Conservation (phyloP, 2,888 invertebrate species). For the Chrysodeixis includens region DNA sequence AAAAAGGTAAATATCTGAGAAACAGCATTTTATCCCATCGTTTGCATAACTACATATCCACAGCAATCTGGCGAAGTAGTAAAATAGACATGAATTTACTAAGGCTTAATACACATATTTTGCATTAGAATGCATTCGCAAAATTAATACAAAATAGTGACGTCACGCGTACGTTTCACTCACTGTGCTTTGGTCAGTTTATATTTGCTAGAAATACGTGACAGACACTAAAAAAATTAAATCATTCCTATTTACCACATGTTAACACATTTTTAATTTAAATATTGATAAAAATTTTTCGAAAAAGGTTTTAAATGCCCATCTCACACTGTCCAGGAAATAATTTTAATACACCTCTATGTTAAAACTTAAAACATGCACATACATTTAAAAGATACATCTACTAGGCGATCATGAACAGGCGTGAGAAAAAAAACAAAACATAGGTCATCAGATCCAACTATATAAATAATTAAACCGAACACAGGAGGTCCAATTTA, state of each 20-base stretch:
- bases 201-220: too few species aligned
- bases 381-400: background rate
- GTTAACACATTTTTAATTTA: too few species aligned
- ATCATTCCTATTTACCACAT: too few species aligned
- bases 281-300: background rate
- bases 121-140: background rate
- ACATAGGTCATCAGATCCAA: constrained; percentile 42
- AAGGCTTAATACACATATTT: background rate
- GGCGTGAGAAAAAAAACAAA: constrained; percentile 42
- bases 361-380: constrained; percentile 1
- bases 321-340: background rate
- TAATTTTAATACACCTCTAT: background rate
- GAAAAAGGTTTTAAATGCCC: background rate
- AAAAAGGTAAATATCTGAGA: too few species aligned
- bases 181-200: too few species aligned
- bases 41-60: background rate
- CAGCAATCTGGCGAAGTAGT: background rate
- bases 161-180: too few species aligned
- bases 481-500: constrained; percentile 41
- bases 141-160: too few species aligned
- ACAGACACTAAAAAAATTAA: too few species aligned
- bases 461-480: constrained; percentile 50
- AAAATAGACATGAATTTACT: background rate
- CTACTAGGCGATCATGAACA: background rate
- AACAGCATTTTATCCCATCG: background rate